Evolutionary conservation across 2,888 invertebrate species (phyloP).

Genomic region (Tricholauxania praeusta): DNA sequence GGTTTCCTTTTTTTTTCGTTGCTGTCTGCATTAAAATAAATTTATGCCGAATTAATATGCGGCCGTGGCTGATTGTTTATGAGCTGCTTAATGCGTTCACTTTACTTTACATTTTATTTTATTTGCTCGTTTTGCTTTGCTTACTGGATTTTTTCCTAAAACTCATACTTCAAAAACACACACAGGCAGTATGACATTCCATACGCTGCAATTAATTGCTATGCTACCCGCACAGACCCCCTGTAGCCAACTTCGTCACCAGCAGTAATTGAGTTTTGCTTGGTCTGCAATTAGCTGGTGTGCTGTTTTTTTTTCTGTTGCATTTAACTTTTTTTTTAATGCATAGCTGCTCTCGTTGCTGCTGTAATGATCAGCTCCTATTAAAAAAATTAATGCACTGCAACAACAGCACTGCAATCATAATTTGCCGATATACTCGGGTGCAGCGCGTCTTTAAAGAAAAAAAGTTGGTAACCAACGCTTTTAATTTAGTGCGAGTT

Average conservation of each 20-base stretch:
- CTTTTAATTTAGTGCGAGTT: conserved; percentile 14
- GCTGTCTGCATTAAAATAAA: neutral
- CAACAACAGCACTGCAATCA: too few species aligned
- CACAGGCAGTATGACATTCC: too few species aligned
- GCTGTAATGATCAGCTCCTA: conserved; percentile 20
- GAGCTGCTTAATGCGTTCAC: too few species aligned
- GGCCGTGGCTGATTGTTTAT: neutral
- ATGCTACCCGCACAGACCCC: too few species aligned
- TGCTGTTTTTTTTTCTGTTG: neutral
- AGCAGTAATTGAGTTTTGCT: neutral
- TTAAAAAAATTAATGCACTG: neutral
- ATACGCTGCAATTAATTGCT: too few species aligned
- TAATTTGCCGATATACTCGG: too few species aligned
- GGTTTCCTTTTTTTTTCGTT: neutral
- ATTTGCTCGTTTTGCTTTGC: too few species aligned
- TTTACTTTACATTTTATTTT: too few species aligned
- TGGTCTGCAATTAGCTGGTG: neutral
- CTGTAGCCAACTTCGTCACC: neutral
- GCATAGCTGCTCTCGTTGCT: neutral
- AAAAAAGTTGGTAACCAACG: neutral
- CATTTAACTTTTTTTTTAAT: too few species aligned
- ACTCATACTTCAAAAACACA: too few species aligned
- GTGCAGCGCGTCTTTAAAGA: too few species aligned
- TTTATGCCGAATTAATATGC: neutral
- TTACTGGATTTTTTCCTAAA: too few species aligned